Conservation (phyloP, 2,888 invertebrate species). For the Agonopterix heracliana region DNA sequence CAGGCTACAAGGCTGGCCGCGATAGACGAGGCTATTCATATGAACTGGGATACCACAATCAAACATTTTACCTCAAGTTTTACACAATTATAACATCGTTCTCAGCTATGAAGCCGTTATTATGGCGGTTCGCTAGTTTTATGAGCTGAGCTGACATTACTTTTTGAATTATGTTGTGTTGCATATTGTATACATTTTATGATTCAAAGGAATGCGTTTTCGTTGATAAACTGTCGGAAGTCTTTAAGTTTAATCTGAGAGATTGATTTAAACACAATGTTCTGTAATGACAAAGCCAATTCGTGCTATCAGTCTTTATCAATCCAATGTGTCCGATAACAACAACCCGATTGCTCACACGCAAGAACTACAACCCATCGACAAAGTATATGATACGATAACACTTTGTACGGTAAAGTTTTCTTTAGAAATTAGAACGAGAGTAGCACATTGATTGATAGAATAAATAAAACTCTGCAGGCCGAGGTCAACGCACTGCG, state of each 20-base stretch:
- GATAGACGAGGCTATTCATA: slow-evolving; percentile 2
- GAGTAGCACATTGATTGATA: slow-evolving; percentile 12
- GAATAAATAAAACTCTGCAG: slow-evolving; percentile 15
- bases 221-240: too few species aligned
- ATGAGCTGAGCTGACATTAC: too few species aligned
- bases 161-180: too few species aligned
- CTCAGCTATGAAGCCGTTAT: neutral
- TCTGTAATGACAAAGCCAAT: too few species aligned
- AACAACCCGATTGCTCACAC: neutral
- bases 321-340: slow-evolving; percentile 6
- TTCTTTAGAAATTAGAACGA: neutral
- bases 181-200: too few species aligned
- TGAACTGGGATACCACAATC: slow-evolving; percentile 16
- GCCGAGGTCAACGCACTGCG: slow-evolving; percentile 51
- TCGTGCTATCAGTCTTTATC: neutral
- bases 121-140: too few species aligned
- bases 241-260: too few species aligned
- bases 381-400: neutral
- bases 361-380: neutral
- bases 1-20: slow-evolving; percentile 36
- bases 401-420: neutral
- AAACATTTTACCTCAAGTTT: slow-evolving; percentile 15
- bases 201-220: too few species aligned
- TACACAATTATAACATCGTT: slow-evolving; percentile 9
- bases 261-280: too few species aligned